Conservation (phyloP, 2,113 vertebrate species). For the Protobothrops flavoviridis region DNA sequence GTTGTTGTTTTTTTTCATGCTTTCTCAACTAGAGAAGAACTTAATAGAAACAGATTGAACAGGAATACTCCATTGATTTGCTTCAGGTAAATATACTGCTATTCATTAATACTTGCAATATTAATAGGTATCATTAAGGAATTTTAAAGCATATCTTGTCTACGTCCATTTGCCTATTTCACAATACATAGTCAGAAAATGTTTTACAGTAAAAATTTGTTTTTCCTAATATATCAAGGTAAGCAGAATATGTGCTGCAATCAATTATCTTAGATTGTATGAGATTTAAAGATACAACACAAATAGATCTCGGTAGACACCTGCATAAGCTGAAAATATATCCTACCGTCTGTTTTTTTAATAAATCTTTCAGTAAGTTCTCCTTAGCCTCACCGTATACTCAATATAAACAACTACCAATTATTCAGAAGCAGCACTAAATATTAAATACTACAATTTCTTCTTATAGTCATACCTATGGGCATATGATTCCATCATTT, state of each 20-base stretch:
- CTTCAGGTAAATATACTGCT: constrained; percentile 28
- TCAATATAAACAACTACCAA: background rate
- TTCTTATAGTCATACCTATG: background rate
- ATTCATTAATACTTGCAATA: constrained; percentile 24
- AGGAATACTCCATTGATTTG: constrained; percentile 57
- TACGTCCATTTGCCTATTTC: constrained; percentile 18
- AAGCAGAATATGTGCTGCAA: background rate
- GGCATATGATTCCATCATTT: background rate
- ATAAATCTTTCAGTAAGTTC: background rate
- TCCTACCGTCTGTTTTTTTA: background rate
- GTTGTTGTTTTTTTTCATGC: constrained; percentile 57
- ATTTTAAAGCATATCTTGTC: constrained; percentile 5
- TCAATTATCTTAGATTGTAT: background rate
- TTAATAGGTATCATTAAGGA: constrained; percentile 29
- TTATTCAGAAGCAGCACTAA: background rate
- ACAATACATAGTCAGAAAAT: background rate
- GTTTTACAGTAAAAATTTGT: background rate
- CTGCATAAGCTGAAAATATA: background rate
- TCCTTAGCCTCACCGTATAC: background rate
- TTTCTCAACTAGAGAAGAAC: constrained; percentile 66
- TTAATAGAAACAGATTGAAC: constrained; percentile 72
- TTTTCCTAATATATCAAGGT: background rate
- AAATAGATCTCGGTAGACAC: background rate
- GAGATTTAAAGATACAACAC: background rate
- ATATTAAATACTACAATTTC: background rate